Evolutionary conservation across 2,888 invertebrate species (phyloP).

Genomic region (Andrena minutula): DNA sequence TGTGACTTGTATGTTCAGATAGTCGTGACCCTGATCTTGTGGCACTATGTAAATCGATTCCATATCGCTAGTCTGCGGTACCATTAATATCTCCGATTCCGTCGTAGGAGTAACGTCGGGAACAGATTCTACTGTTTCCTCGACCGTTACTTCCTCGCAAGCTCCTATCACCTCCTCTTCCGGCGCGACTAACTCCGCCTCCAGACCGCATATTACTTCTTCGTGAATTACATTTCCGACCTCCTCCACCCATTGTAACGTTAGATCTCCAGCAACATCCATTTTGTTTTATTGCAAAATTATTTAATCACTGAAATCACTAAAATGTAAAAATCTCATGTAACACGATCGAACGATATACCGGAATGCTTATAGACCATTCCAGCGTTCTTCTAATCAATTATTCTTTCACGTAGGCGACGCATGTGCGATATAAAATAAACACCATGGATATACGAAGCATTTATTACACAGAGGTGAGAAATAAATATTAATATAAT

Average conservation of each 20-base stretch:
- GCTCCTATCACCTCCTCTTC: conserved; percentile 84
- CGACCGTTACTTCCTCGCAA: conserved; percentile 85
- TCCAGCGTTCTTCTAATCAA: neutral
- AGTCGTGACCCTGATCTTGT: conserved; percentile 84
- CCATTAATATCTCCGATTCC: conserved; percentile 82
- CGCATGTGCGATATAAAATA: neutral
- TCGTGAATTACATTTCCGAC: conserved; percentile 84
- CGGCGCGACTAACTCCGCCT: conserved; percentile 84
- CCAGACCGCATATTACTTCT: conserved; percentile 87
- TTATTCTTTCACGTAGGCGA: neutral
- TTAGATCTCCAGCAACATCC: conserved; percentile 81
- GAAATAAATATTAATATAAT: neutral
- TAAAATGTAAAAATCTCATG: conserved; percentile 60
- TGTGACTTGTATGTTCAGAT: conserved; percentile 88
- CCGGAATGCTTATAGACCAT: neutral
- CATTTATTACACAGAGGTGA: neutral
- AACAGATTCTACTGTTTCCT: conserved; percentile 81
- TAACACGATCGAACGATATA: neutral
- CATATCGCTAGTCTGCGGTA: conserved; percentile 83
- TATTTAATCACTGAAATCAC: conserved; percentile 81
- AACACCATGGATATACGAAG: neutral
- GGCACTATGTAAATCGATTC: conserved; percentile 85
- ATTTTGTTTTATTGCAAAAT: conserved; percentile 68
- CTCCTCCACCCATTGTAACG: conserved; percentile 83
- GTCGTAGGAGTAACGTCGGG: conserved; percentile 67